Evolutionary conservation across 2,113 vertebrate genomes (phyloP).

Genomic region (Rhinopomastus cyanomelas): DNA sequence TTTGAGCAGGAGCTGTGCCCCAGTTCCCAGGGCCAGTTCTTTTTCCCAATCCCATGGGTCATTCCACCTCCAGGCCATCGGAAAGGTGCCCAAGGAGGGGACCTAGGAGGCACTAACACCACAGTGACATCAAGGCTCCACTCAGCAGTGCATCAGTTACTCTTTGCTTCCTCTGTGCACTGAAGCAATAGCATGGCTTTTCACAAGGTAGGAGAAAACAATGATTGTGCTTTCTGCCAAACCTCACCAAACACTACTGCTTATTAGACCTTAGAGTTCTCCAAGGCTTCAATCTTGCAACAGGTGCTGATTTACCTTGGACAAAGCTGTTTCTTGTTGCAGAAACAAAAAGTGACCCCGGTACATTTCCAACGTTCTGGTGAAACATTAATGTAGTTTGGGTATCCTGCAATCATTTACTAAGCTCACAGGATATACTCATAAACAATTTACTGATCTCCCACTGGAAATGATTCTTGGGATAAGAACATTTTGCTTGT

Average conservation of each 20-base stretch:
- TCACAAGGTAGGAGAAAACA: not conserved
- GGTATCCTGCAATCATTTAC: not conserved
- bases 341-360: not conserved
- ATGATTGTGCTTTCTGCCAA: not conserved
- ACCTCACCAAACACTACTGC: not conserved
- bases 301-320: not conserved
- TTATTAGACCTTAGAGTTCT: not conserved
- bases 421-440: not conserved
- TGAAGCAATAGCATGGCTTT: not conserved
- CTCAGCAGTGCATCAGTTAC: not conserved
- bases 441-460: not conserved
- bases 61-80: not conserved
- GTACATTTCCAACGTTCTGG: not conserved
- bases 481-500: not conserved
- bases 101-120: not conserved
- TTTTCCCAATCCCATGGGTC: not conserved
- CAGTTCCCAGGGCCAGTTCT: not conserved
- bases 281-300: not conserved
- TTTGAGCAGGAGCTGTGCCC: not conserved
- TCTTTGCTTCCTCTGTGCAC: not conserved
- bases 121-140: not conserved
- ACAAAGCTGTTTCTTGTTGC: not conserved
- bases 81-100: not conserved
- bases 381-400: not conserved
- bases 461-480: not conserved